Conservation (phyloP, 2,113 vertebrate genomes). For the Podarcis muralis region DNA sequence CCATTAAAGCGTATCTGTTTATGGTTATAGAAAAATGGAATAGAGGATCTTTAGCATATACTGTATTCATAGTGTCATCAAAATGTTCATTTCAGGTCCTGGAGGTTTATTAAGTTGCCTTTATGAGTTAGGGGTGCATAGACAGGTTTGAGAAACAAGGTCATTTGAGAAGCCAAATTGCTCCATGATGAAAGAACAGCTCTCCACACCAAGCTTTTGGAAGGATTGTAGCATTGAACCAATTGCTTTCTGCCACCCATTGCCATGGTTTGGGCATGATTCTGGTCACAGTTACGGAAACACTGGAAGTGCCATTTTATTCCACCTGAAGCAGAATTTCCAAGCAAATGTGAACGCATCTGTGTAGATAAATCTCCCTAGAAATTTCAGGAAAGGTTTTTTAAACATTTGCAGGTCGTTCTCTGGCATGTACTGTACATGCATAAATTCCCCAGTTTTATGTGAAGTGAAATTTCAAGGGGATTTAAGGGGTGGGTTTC, state of each 20-base stretch:
- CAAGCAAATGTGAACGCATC: background rate
- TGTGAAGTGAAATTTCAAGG: background rate
- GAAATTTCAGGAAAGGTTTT: background rate
- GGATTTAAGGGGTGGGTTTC: background rate
- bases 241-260: background rate
- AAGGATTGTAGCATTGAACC: conserved; percentile 35
- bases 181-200: background rate
- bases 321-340: background rate
- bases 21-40: conserved; percentile 74
- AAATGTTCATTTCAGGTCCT: conserved; percentile 67
- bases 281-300: background rate
- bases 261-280: background rate
- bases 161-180: conserved; percentile 54
- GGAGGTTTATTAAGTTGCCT: conserved; percentile 69
- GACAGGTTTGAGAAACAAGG: conserved; percentile 56
- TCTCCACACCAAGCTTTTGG: conserved; percentile 31
- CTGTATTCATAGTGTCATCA: conserved; percentile 67
- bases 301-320: conserved; percentile 35
- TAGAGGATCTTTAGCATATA: conserved; percentile 66
- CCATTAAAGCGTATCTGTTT: conserved; percentile 74
- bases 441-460: background rate
- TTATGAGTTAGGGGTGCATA: conserved; percentile 56
- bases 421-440: background rate
- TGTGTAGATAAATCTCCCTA: background rate
- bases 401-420: background rate